Evolutionary conservation across 2,888 invertebrate species (phyloP).

Genomic region (Ormyrus pomaceus): DNA sequence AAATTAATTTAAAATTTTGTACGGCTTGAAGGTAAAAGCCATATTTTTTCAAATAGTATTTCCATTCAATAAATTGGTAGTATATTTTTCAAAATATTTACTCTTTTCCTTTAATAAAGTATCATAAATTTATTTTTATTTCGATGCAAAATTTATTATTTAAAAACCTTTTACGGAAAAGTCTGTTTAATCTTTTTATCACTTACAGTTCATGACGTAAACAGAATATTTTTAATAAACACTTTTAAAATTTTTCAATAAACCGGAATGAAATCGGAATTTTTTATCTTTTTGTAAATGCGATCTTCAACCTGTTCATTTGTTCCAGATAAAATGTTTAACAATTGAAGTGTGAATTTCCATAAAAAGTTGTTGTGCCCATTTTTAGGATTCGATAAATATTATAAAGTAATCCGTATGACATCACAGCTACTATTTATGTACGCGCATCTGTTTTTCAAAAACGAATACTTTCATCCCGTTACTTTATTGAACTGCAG

Average conservation of each 20-base stretch:
- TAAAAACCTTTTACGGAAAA: background rate
- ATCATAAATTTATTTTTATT: background rate
- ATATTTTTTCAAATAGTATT: no score
- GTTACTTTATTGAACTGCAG: conserved; percentile 21
- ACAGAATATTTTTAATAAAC: background rate
- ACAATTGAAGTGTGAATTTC: conserved; percentile 33
- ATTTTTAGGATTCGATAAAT: conserved; percentile 30
- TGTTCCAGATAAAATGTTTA: conserved; percentile 23
- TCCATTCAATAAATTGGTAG: no score
- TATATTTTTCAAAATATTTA: no score
- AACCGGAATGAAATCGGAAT: background rate
- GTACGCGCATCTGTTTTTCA: conserved; percentile 6
- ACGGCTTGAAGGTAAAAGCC: no score
- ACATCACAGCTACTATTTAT: conserved; percentile 18
- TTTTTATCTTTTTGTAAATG: conserved; percentile 10
- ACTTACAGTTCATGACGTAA: background rate
- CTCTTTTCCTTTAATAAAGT: no score
- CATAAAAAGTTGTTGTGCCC: background rate
- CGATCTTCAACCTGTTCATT: conserved; percentile 12
- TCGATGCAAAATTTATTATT: background rate
- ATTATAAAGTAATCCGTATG: background rate
- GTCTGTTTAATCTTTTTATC: background rate
- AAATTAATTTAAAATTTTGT: no score
- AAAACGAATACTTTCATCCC: conserved; percentile 5
- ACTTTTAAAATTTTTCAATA: background rate